Base-by-base conservation (phyloP, 2,113 vertebrate species). In the Boleophthalmus pectinirostris region DNA sequence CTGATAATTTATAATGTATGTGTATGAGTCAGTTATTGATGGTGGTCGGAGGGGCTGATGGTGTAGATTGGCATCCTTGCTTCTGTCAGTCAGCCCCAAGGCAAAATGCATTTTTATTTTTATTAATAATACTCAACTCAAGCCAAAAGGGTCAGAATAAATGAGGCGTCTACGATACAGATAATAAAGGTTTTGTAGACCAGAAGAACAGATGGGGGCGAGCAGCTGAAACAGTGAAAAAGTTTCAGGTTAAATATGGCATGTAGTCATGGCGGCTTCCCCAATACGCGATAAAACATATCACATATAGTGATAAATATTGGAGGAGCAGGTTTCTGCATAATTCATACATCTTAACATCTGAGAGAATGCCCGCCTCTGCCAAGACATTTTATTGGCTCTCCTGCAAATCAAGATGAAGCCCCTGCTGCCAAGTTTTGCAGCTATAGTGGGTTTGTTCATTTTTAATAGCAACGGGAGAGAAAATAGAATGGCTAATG, bases 281-380 rank as follows among this genome's bases (percentile, higher is more conserved):
- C 45, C 24, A 68, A 24, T 65, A 79, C 65, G 77, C 74, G 78
- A 70, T 81, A 81, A 79, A 78, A 25, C 70, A 81, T 78, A 86
- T 85, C 74, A 88, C 72, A 81, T 79, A 81, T 73, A 61, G 64
- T 68, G 51, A 92, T 90, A 90, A 90, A 93, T 91, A 91, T 79
- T 90, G 77, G 67, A 92, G 84, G 75, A 88, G 84, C 77, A 83
- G 75, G 68, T 77, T 83, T 80, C 43, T 92, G 85, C 87, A 93
- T 92, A 80, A 93, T 94, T 92, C 80, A 94, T 87, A 74, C 43
- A 13, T 68, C 73, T 74, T 88, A 90, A 91, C 88, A 93, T 93
- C 82, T 84, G 85, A 92, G 75, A 90, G 82, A 87, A 85, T 72
- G 58, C 80, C 82, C 72, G 56, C 79, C 82, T 68, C 71, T 75